Evolutionary conservation across 2,888 invertebrate species (phyloP).

Genomic region (Formica aserva): DNA sequence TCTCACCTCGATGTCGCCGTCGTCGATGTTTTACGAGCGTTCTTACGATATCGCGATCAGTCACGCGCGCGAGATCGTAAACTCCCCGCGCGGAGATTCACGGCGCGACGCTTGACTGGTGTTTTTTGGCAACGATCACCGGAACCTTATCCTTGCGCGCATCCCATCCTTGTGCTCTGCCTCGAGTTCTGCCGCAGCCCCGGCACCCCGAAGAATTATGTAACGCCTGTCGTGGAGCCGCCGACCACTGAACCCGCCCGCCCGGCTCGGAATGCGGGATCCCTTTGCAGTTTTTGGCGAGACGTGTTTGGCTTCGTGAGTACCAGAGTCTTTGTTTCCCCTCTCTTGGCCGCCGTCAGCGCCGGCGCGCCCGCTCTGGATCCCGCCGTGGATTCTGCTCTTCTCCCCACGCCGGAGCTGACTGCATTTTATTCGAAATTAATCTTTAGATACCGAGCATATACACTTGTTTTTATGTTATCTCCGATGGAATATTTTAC

Average conservation of each 20-base stretch:
- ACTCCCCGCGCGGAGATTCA: conserved; percentile 47
- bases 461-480: background rate
- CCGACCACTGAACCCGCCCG: conserved; percentile 60
- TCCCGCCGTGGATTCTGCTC: background rate
- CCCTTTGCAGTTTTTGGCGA: conserved; percentile 63
- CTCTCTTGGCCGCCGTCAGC: conserved; percentile 8
- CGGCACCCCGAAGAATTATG: conserved; percentile 64
- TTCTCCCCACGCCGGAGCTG: background rate
- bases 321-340: conserved; percentile 21
- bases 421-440: conserved; percentile 5
- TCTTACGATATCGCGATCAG: background rate
- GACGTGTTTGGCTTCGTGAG: conserved; percentile 64
- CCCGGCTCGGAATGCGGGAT: conserved; percentile 71
- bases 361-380: conserved; percentile 5
- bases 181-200: conserved; percentile 8
- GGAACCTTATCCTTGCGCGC: background rate
- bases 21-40: conserved; percentile 13
- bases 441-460: background rate
- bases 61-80: conserved; percentile 41
- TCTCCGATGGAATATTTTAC: background rate
- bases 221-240: conserved; percentile 56
- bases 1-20: conserved; percentile 36
- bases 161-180: background rate
- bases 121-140: conserved; percentile 55
- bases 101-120: conserved; percentile 43